These are phyloP conservation scores for Ruditapes philippinarum DNA, from an alignment of 1,140 invertebrate species.

Conservation along the genomic window DNA sequence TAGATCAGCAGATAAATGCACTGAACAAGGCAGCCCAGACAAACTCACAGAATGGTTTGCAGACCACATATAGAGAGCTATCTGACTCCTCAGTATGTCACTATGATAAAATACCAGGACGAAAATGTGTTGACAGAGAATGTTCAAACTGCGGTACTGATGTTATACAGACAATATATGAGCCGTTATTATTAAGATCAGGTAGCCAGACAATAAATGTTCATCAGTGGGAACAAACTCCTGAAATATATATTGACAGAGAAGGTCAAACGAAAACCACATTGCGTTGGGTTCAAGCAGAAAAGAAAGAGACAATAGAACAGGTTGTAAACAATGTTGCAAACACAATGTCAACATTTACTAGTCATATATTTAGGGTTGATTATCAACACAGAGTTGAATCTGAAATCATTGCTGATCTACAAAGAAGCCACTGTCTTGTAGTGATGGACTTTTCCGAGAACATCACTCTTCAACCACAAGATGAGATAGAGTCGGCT, in stretches of 20 bases:
- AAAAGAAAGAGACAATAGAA: background rate
- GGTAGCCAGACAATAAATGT: slow-evolving; percentile 12
- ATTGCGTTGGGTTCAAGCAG: slow-evolving; percentile 6
- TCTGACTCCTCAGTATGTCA: slow-evolving; percentile 49
- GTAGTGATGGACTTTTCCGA: slow-evolving; percentile 58
- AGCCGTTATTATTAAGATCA: background rate
- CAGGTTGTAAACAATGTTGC: slow-evolving; percentile 22
- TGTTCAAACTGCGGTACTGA: slow-evolving; percentile 19
- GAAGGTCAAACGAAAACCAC: slow-evolving; percentile 5
- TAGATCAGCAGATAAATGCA: slow-evolving; percentile 46
- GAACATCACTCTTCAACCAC: slow-evolving; percentile 19
- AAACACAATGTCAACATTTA: background rate
- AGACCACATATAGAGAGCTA: slow-evolving; percentile 6
- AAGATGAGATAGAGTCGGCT: slow-evolving; percentile 56
- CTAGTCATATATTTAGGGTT: slow-evolving; percentile 21
- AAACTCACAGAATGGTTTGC: background rate
- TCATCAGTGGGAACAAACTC: slow-evolving; percentile 53
- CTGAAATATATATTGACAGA: slow-evolving; percentile 41
- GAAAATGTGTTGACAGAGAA: slow-evolving; percentile 9
- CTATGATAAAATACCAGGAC: slow-evolving; percentile 14
- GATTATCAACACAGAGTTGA: slow-evolving; percentile 55
- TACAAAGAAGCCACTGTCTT: slow-evolving; percentile 28
- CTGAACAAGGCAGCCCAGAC: slow-evolving; percentile 37
- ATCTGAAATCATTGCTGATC: background rate
- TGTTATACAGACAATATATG: slow-evolving; percentile 22